These are phyloP conservation scores for Rapana venosa DNA, from an alignment of 2,888 invertebrate species.

Conservation along the genomic window DNA sequence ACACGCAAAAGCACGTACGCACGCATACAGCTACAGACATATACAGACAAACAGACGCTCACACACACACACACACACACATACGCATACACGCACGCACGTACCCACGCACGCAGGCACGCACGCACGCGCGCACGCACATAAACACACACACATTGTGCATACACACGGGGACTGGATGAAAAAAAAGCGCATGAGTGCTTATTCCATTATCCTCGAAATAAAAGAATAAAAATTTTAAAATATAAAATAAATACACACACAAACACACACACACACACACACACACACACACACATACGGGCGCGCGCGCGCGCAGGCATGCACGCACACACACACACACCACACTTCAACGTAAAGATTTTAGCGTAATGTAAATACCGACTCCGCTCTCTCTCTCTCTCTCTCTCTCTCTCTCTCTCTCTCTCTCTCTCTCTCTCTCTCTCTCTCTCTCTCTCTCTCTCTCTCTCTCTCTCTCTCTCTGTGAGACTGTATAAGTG, in stretches of 20 bases:
- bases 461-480: no score
- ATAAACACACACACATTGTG: no score
- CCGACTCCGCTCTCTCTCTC: no score
- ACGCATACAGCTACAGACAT: neutral
- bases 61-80: neutral
- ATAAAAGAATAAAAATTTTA: neutral
- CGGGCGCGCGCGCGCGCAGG: neutral
- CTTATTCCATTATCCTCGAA: neutral
- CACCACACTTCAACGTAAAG: no score
- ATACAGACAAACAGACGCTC: neutral
- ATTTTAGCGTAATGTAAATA: no score
- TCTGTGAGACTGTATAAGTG: no score
- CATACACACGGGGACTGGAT: neutral
- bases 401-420: no score
- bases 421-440: no score
- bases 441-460: no score
- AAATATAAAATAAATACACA: neutral
- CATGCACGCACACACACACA: neutral
- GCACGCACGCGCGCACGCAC: neutral
- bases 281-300: neutral
- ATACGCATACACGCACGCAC: neutral
- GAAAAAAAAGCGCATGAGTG: no score
- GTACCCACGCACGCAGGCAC: constrained; percentile 11
- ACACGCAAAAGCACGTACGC: neutral
- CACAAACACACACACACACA: neutral